These are phyloP conservation scores for Drosophila quinaria DNA, from an alignment of 2,888 invertebrate genomes.

Conservation along the genomic window DNA sequence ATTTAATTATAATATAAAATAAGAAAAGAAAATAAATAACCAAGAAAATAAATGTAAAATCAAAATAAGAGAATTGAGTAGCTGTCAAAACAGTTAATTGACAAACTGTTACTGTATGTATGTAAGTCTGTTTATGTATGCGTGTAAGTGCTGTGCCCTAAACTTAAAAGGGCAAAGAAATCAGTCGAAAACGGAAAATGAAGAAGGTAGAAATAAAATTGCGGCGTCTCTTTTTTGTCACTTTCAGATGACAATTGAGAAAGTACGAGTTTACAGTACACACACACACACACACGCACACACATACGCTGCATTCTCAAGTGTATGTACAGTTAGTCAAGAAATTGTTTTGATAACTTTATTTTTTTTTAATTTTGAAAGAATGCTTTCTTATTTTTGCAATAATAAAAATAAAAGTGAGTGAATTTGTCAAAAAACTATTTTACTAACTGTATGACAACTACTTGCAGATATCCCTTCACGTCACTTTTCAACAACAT, in stretches of 20 bases:
- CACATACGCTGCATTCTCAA: conserved; percentile 3
- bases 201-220: neutral
- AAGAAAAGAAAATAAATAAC: no score
- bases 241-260: conserved; percentile 48
- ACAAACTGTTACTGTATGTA: neutral
- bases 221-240: conserved; percentile 37
- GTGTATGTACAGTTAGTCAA: neutral
- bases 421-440: no score
- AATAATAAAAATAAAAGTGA: no score
- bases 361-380: no score
- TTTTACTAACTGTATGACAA: no score
- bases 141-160: conserved; percentile 37
- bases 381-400: no score
- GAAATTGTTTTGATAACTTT: neutral
- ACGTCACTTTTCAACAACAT: no score
- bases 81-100: no score
- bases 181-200: conserved; percentile 10
- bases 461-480: no score
- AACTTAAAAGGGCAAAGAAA: conserved; percentile 48
- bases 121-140: neutral
- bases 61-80: no score
- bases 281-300: neutral
- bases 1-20: no score
- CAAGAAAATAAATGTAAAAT: no score
- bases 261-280: conserved; percentile 29